Evolutionary conservation across 2,797 vertebrate genomes (phyloP), one percentile per base, ranked within the genome.

Genomic region (Micropoecilia bifurca): DNA sequence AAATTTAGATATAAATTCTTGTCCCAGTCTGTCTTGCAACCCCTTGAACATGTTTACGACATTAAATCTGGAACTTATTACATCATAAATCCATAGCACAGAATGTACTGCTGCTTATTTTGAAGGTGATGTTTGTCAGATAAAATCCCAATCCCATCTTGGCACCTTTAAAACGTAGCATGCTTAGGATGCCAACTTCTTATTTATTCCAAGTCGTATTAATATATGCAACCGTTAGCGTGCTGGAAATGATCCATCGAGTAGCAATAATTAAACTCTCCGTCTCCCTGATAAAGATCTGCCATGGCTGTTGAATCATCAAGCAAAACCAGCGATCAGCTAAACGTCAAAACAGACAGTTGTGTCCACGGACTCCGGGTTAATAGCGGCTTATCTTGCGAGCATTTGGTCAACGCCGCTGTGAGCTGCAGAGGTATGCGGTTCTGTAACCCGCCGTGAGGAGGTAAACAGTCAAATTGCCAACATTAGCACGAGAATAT

Each of bases 401-500:
- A 61, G 63, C 47, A 46, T 78, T 76, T 47, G 78, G 77, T 79
- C 53, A 73, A 30, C 75, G 39, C 16, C 33, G 14, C 13, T 4
- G 71, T 4, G 45, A 43, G 20, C 5, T 57, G 77, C 75, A 36
- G 57, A 33, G 77, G 73, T 61, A 2, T 53, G 0, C 74, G 46
- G 57, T 39, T 78, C 14, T 71, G 61, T 25, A 50, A 13, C 77
- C 61, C 43, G 2, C 9, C 43, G 47, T 8, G 47, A 83, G 74
- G 75, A 22, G 6, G 83, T 82, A 82, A 90, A 88, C 87, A 81
- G 81, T 81, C 66, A 86, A 85, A 89, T 71, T 81, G 83, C 66
- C 61, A 1, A 76, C 87, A 90, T 91, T 80, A 90, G 81, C 74
- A 50, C 74, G 76, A 83, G 74, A 76, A 87, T 81, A 88, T 86